phyloP scores from a whole-genome alignment of 2,888 invertebrate species.

The Stramonita haemastoma region DNA sequence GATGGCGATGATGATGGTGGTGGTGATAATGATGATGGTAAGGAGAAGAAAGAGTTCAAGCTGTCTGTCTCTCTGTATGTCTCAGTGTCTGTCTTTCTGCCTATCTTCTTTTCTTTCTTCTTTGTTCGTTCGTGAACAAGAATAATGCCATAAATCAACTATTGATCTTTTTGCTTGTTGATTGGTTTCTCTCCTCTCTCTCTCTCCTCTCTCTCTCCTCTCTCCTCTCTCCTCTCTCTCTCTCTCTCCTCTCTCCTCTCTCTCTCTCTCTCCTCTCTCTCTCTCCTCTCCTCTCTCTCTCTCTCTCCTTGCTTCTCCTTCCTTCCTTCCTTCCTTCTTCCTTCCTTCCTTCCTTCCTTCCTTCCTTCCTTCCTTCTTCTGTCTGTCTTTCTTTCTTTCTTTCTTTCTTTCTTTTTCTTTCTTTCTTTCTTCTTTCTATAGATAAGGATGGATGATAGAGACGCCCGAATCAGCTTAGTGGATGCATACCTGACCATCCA shows the following conservation, averaged over 20 bases:
- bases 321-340: background rate
- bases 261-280: background rate
- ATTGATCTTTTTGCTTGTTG: no score
- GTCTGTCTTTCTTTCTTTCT: background rate
- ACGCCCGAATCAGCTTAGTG: no score
- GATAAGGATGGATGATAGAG: no score
- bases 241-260: background rate
- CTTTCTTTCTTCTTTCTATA: no score
- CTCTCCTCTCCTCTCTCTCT: background rate
- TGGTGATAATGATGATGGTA: background rate
- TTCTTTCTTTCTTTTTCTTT: background rate
- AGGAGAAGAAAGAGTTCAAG: no score
- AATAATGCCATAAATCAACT: no score
- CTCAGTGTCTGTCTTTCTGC: background rate
- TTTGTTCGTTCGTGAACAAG: background rate
- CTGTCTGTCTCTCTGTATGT: background rate
- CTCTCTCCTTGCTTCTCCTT: background rate
- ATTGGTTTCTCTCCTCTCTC: no score
- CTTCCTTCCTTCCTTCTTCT: background rate
- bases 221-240: no score
- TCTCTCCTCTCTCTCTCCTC: no score
- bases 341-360: slow-evolving; percentile 6
- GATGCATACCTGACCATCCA: no score
- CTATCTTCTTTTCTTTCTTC: background rate
- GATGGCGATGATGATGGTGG: no score